phyloP scores from a whole-genome alignment of 2,113 vertebrate species.

The Salvelinus alpinus region DNA sequence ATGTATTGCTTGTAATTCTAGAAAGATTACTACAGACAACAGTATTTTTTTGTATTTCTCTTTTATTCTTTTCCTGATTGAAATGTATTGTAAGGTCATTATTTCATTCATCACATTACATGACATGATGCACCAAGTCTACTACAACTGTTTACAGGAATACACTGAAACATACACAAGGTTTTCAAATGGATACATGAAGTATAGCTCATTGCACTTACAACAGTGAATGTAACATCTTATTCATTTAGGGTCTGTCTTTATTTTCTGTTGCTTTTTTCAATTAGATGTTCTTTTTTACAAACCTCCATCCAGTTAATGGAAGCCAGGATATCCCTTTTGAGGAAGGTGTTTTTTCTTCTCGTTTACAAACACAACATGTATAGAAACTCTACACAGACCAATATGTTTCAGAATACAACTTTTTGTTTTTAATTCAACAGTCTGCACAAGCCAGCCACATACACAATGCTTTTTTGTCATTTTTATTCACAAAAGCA shows the following conservation, averaged over 20 bases:
- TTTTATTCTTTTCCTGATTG: slow-evolving; percentile 81
- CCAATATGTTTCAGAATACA: slow-evolving; percentile 70
- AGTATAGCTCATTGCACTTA: slow-evolving; percentile 89
- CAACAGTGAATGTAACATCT: slow-evolving; percentile 83
- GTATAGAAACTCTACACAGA: slow-evolving; percentile 78
- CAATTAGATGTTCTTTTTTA: not conserved
- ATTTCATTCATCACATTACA: slow-evolving; percentile 93
- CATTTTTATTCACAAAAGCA: slow-evolving; percentile 64
- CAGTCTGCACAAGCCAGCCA: slow-evolving; percentile 67
- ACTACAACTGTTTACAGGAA: slow-evolving; percentile 92
- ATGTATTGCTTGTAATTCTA: too few relatives aligned
- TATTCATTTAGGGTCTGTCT: slow-evolving; percentile 70
- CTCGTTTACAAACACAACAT: slow-evolving; percentile 79
- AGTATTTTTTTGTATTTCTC: slow-evolving; percentile 43
- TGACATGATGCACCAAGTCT: slow-evolving; percentile 88
- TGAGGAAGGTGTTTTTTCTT: slow-evolving; percentile 39
- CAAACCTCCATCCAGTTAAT: slow-evolving; percentile 51
- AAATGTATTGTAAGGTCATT: slow-evolving; percentile 88
- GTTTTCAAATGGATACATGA: slow-evolving; percentile 90
- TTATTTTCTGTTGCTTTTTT: slow-evolving; percentile 46
- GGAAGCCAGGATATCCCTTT: slow-evolving; percentile 65
- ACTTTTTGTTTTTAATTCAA: slow-evolving; percentile 59
- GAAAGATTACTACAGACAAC: not conserved
- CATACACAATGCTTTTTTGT: slow-evolving; percentile 49
- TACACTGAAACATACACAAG: slow-evolving; percentile 92